Percentiles rank a stretch among this genome's conserved stretches.
These are phyloP conservation scores for Chaetorhynchus papuensis DNA, from an alignment of 2,113 vertebrate species.

Conservation along the genomic window DNA sequence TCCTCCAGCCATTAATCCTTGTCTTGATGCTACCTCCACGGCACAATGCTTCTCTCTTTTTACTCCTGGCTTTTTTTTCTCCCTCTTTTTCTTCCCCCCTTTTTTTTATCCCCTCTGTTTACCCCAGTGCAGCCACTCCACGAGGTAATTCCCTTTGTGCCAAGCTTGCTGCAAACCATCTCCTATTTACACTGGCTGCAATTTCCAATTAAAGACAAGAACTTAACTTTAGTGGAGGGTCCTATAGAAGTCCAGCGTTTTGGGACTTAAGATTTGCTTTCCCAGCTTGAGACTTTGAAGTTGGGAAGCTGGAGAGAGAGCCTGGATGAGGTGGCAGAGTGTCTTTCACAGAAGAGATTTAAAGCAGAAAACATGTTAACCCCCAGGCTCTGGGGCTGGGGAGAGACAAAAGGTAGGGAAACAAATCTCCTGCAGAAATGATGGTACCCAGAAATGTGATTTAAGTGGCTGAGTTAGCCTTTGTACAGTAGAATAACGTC, in stretches of 20 bases:
- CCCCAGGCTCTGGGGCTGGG: neutral
- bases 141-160: constrained; percentile 69
- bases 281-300: constrained; percentile 42
- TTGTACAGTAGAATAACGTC: neutral
- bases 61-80: neutral
- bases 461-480: neutral
- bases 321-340: constrained; percentile 3
- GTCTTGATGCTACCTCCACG: constrained; percentile 60
- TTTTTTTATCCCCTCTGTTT: constrained; percentile 22
- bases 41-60: constrained; percentile 66
- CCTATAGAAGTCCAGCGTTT: constrained; percentile 2
- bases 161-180: constrained; percentile 26
- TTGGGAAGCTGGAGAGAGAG: neutral
- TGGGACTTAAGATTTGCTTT: constrained; percentile 28
- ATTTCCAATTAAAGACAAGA: constrained; percentile 67
- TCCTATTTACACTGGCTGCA: constrained; percentile 53
- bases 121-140: constrained; percentile 33
- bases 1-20: constrained; percentile 68
- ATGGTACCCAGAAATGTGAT: neutral
- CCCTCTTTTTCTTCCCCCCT: neutral
- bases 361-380: constrained; percentile 41
- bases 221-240: constrained; percentile 24
- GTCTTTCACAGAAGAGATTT: constrained; percentile 12
- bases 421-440: neutral
- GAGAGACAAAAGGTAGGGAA: neutral